Evolutionary conservation across 1,140 invertebrate genomes (phyloP).

Genomic region (Drosophila sp.): DNA sequence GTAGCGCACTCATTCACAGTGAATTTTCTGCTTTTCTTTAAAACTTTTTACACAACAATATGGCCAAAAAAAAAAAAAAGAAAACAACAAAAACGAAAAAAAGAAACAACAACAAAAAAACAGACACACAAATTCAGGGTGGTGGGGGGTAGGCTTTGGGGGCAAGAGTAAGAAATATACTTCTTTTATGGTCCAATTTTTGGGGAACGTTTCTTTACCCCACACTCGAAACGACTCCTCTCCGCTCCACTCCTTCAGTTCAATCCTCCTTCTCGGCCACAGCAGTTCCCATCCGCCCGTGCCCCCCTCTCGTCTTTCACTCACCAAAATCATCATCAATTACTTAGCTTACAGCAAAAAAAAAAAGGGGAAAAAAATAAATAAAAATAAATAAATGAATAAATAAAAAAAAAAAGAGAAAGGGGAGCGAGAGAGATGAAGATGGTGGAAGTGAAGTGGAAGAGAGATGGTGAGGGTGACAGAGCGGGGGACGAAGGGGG

Average conservation of each 20-base stretch:
- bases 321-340: constrained; percentile 48
- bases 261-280: too few relatives aligned
- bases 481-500: not conserved
- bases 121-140: not conserved
- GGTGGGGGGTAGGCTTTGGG: not conserved
- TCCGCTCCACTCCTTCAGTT: too few relatives aligned
- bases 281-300: too few relatives aligned
- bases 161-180: not conserved
- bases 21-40: constrained; percentile 11
- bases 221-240: too few relatives aligned
- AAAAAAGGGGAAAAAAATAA: not conserved
- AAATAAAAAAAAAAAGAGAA: constrained; percentile 3
- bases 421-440: not conserved
- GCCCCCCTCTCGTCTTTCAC: not conserved
- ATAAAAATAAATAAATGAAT: constrained; percentile 1
- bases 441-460: not conserved
- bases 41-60: constrained; percentile 22
- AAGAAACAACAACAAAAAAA: not conserved
- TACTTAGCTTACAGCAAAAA: constrained; percentile 25
- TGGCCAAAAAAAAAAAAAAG: constrained; percentile 19
- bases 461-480: too few relatives aligned
- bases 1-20: constrained; percentile 4
- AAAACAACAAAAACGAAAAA: not conserved
- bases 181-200: constrained; percentile 12
- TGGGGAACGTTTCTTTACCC: not conserved